Evolutionary conservation across 2,888 invertebrate species (phyloP).

Genomic region (Hartigia nigra): DNA sequence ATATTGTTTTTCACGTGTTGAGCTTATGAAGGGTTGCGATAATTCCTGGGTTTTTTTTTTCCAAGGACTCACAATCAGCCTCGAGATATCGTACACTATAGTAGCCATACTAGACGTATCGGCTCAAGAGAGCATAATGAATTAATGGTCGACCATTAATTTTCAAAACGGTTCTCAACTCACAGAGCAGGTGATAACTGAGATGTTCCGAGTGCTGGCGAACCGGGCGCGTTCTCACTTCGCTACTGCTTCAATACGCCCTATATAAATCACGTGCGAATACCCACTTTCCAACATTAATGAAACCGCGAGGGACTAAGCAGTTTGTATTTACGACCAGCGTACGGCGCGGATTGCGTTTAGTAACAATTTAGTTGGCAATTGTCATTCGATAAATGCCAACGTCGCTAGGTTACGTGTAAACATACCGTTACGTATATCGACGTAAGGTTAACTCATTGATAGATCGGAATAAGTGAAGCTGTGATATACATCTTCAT

Average conservation of each 20-base stretch:
- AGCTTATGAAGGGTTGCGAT: not conserved
- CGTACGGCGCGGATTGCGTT: not conserved
- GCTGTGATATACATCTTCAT: not conserved
- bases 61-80: not conserved
- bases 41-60: not conserved
- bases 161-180: slow-evolving; percentile 37
- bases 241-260: not conserved
- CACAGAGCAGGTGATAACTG: not conserved
- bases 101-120: not conserved
- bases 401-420: not conserved
- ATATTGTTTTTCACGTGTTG: not conserved
- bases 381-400: not conserved
- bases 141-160: slow-evolving; percentile 37
- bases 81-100: not conserved
- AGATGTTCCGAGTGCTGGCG: not conserved
- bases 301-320: slow-evolving; percentile 9
- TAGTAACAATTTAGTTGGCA: not conserved
- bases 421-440: not conserved
- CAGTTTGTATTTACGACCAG: slow-evolving; percentile 1
- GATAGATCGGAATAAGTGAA: not conserved
- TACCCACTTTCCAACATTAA: not conserved
- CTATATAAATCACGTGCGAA: not conserved
- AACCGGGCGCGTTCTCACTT: not conserved
- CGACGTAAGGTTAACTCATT: not conserved
- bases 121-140: slow-evolving; percentile 24